Percentiles rank a stretch among this genome's conserved stretches.
phyloP scores from a whole-genome alignment of 2,797 vertebrate genomes.

The Gobio occitaniae region DNA sequence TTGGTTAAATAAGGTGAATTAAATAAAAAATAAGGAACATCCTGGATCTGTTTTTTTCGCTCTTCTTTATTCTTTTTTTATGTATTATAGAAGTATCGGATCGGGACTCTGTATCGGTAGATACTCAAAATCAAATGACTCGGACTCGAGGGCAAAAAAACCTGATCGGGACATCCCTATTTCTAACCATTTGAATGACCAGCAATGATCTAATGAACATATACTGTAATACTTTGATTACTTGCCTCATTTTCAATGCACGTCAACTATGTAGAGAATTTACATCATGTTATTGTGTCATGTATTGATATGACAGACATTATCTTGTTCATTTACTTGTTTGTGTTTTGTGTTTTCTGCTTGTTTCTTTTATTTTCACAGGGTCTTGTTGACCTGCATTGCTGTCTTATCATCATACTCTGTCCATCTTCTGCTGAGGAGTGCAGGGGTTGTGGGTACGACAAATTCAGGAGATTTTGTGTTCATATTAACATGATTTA shows the following conservation, averaged over 20 bases:
- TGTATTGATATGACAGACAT: background rate
- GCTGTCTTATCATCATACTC: conserved; percentile 87
- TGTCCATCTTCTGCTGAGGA: conserved; percentile 85
- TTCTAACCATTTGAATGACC: background rate
- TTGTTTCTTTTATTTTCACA: conserved; percentile 58
- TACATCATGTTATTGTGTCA: background rate
- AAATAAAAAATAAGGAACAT: no score
- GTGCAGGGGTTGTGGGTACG: conserved; percentile 87
- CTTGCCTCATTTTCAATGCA: background rate
- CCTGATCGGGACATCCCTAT: no score
- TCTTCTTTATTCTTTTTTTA: no score
- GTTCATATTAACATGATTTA: background rate
- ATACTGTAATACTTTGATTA: background rate
- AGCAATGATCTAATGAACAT: background rate
- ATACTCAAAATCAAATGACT: no score
- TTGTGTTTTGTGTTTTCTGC: background rate
- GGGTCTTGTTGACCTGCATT: conserved; percentile 81
- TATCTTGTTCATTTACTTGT: background rate
- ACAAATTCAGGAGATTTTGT: background rate
- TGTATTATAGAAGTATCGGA: no score
- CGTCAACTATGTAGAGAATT: background rate
- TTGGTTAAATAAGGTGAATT: no score
- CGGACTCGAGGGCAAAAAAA: no score
- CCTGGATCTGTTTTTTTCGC: no score
- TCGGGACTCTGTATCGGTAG: no score